Percentiles rank a stretch among this genome's conserved stretches.
These are phyloP conservation scores for Puma concolor DNA, from an alignment of 2,113 vertebrate species.

Conservation along the genomic window DNA sequence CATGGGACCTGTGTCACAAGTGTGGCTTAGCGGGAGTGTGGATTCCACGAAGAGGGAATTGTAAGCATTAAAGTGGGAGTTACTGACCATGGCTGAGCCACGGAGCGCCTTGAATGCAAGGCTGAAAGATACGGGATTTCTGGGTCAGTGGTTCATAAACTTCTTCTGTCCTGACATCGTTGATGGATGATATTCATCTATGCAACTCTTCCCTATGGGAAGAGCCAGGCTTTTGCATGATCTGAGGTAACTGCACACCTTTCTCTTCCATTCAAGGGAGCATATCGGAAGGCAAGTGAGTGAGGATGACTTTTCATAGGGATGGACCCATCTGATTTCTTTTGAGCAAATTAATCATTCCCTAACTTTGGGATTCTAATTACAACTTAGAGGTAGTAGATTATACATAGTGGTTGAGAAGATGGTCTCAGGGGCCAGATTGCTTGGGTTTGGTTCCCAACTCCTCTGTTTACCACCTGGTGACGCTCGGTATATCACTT, in stretches of 20 bases:
- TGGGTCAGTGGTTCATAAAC: background rate
- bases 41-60: background rate
- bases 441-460: background rate
- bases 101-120: background rate
- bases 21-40: accelerated
- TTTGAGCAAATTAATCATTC: background rate
- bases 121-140: background rate
- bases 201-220: background rate
- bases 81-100: background rate
- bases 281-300: background rate
- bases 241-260: background rate
- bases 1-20: background rate
- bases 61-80: background rate
- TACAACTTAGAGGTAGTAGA: background rate
- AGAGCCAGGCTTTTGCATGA: background rate
- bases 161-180: background rate
- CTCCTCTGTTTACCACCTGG: background rate
- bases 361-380: background rate
- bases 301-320: background rate
- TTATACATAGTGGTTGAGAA: background rate
- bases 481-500: accelerated
- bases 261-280: background rate
- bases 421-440: background rate
- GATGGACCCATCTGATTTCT: background rate
- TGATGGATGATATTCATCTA: constrained; percentile 47